phyloP scores from a whole-genome alignment of 2,797 vertebrate species.

The Pterois miles region DNA sequence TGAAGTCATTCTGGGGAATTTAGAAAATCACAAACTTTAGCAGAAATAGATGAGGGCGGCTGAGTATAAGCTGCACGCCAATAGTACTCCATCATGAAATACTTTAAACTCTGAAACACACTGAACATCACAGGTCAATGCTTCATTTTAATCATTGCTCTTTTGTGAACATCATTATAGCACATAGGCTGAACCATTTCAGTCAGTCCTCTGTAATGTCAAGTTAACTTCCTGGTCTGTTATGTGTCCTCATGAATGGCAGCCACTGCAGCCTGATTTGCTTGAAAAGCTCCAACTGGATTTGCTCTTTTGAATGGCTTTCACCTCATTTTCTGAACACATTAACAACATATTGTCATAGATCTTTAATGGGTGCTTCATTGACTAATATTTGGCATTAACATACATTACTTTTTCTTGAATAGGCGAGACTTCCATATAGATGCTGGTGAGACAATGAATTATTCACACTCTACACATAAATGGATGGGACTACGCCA shows the following conservation, averaged over 20 bases:
- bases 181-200: too few species aligned
- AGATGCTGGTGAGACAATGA: neutral
- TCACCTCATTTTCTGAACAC: neutral
- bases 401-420: neutral
- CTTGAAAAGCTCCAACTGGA: neutral
- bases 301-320: neutral
- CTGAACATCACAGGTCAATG: neutral
- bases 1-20: neutral
- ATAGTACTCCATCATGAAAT: neutral
- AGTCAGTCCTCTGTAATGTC: neutral
- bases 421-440: neutral
- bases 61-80: neutral
- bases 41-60: neutral
- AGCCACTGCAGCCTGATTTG: neutral
- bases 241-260: neutral
- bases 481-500: too few species aligned
- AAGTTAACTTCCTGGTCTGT: neutral
- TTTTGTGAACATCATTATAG: neutral
- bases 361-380: neutral
- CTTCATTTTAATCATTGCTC: neutral
- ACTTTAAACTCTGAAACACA: neutral
- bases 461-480: conserved; percentile 2
- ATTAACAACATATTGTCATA: neutral
- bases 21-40: neutral
- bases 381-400: neutral